These are phyloP conservation scores for Himantopus leucocephalus DNA, from an alignment of 2,113 vertebrate species.

Conservation along the genomic window DNA sequence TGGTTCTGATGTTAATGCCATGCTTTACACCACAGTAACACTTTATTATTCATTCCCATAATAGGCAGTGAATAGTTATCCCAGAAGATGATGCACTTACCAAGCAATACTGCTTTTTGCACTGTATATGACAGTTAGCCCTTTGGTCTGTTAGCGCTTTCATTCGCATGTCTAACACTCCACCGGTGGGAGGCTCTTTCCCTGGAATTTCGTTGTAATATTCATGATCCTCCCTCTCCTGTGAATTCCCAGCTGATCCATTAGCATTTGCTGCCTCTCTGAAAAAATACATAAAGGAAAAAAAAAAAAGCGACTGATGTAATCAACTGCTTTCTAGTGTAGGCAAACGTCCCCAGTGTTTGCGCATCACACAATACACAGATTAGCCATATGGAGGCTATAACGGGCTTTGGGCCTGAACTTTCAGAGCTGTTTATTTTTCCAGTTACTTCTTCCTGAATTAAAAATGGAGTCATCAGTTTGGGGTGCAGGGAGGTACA, in stretches of 20 bases:
- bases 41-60: background rate
- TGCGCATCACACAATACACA: background rate
- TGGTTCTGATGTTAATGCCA: constrained; percentile 29
- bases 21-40: constrained; percentile 18
- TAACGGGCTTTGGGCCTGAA: background rate
- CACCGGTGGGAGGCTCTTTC: constrained; percentile 78
- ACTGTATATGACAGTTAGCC: constrained; percentile 46
- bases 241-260: constrained; percentile 51
- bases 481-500: background rate
- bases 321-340: background rate
- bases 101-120: constrained; percentile 66
- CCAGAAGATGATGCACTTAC: constrained; percentile 57
- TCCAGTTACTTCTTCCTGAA: background rate
- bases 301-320: background rate
- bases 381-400: constrained; percentile 1
- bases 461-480: background rate
- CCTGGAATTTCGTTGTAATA: constrained; percentile 89
- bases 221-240: constrained; percentile 70
- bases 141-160: constrained; percentile 59
- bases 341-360: background rate
- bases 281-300: background rate
- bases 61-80: background rate
- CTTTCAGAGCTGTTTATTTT: background rate
- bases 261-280: constrained; percentile 66
- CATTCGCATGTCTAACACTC: constrained; percentile 72